phyloP scores from a whole-genome alignment of 2,797 vertebrate species.

The Macropus fuliginosus region DNA sequence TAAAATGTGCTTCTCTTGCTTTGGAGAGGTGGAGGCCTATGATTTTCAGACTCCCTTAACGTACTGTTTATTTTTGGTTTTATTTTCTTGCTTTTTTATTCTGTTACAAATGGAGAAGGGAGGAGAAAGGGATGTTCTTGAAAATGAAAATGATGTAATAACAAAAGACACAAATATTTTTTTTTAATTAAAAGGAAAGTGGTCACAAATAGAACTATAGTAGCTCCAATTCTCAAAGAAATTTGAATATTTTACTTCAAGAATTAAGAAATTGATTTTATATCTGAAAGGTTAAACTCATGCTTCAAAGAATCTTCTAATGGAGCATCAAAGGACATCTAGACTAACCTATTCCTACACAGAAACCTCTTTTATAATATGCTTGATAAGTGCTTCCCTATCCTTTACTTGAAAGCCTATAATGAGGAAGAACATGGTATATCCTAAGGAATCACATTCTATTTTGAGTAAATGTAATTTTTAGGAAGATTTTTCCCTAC shows the following conservation, averaged over 20 bases:
- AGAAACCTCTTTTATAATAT: too few species aligned
- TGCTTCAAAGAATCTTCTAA: background rate
- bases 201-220: too few species aligned
- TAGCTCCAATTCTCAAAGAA: background rate
- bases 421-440: too few species aligned
- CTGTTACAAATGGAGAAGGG: background rate
- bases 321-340: too few species aligned
- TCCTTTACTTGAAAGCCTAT: too few species aligned
- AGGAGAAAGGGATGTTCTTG: background rate
- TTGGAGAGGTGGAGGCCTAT: background rate
- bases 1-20: background rate
- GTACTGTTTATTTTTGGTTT: background rate
- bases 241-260: background rate
- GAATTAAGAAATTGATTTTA: background rate
- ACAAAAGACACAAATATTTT: too few species aligned
- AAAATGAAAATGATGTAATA: background rate
- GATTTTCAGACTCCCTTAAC: background rate
- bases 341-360: too few species aligned
- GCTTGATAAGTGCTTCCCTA: too few species aligned
- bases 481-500: too few species aligned
- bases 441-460: too few species aligned
- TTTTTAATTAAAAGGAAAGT: background rate
- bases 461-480: too few species aligned
- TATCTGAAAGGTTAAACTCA: background rate
- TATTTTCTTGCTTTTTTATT: background rate